Evolutionary conservation across 2,888 invertebrate genomes (phyloP).

Genomic region (Melanophora roralis): DNA sequence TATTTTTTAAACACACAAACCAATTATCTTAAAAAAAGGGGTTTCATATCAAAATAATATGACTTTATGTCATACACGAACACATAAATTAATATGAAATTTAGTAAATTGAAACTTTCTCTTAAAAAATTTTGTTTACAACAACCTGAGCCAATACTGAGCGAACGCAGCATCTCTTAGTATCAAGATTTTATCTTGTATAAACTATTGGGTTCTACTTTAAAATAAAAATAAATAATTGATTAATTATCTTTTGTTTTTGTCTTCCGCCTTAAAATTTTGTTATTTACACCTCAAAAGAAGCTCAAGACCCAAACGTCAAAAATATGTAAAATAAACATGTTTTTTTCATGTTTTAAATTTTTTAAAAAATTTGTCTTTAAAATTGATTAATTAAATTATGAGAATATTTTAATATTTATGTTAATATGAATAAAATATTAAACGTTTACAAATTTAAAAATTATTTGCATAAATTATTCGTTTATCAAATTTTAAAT

Average conservation of each 20-base stretch:
- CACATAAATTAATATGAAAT: too few species aligned
- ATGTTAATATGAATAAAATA: background rate
- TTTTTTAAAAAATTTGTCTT: too few species aligned
- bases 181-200: background rate
- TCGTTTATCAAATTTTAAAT: conserved; percentile 3
- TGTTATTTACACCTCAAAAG: conserved; percentile 1
- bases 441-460: background rate
- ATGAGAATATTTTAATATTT: background rate
- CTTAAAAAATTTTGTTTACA: conserved; percentile 16
- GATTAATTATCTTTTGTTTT: background rate
- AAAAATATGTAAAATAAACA: background rate
- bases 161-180: background rate
- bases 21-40: too few species aligned
- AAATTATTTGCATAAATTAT: background rate
- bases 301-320: too few species aligned
- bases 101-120: conserved; percentile 24
- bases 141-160: background rate
- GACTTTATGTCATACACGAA: background rate
- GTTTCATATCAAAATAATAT: too few species aligned
- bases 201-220: background rate
- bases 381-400: conserved; percentile 14
- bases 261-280: background rate
- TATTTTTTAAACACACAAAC: too few species aligned
- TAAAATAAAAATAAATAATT: background rate
- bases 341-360: background rate